These are phyloP conservation scores for Myathropa florea DNA, from an alignment of 2,888 invertebrate species.

Conservation along the genomic window DNA sequence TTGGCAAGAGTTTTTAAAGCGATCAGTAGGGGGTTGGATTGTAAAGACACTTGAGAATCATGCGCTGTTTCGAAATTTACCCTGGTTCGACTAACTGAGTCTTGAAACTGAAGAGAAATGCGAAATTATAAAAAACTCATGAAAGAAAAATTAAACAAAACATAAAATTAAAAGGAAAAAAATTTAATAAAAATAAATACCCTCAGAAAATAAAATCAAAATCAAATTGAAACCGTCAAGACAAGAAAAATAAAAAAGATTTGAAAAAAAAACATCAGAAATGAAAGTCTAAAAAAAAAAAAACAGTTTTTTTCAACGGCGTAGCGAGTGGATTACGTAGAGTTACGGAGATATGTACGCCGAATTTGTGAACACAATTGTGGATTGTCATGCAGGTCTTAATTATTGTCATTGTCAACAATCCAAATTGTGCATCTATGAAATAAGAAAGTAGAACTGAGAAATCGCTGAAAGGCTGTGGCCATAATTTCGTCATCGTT, in stretches of 20 bases:
- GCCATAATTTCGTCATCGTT: too few relatives aligned
- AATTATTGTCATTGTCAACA: not conserved
- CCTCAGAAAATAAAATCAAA: not conserved
- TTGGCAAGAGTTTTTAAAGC: not conserved
- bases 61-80: too few relatives aligned
- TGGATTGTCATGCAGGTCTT: not conserved
- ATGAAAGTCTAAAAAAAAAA: slow-evolving; percentile 1
- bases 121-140: slow-evolving; percentile 23
- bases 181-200: slow-evolving; percentile 16
- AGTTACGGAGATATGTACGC: too few relatives aligned
- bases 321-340: not conserved
- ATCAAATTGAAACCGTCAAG: not conserved
- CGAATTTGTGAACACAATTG: not conserved
- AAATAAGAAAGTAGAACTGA: not conserved
- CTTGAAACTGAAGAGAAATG: not conserved
- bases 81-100: too few relatives aligned
- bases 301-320: not conserved
- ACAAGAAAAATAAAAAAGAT: slow-evolving; percentile 5
- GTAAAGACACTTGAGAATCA: too few relatives aligned
- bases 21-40: too few relatives aligned
- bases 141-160: slow-evolving; percentile 3
- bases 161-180: not conserved
- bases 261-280: not conserved
- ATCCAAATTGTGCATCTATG: not conserved
- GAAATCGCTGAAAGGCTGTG: not conserved